Evolutionary conservation across 1,140 invertebrate species (phyloP), one percentile per base, ranked within the genome.

Genomic region (Tigriopus japonicus): DNA sequence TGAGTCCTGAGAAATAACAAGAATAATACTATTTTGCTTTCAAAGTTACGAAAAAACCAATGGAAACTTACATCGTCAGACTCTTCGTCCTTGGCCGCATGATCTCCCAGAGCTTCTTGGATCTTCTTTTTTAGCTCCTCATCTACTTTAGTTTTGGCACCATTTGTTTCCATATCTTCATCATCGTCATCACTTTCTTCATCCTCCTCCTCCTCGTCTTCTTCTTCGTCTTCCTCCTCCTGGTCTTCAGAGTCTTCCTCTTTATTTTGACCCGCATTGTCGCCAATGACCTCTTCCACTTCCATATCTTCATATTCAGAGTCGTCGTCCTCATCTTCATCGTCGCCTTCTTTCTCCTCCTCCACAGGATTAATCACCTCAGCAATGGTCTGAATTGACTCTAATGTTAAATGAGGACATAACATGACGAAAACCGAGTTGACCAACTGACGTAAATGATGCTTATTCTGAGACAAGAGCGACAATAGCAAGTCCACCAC

Each of bases 401-500:
- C 70, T 7, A 77, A 68, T 7, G 79, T 86, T 23, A 87, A 71
- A 69, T 80, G 77, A 41, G 79, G 75, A 69, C 81, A 82, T 42
- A 87, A 72, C 62, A 84, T 76, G 49, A 80, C 77, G 68, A 87
- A 86, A 0, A 86, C 81, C 64, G 75, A 79, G 63, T 76, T 76
- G 6, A 85, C 79, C 21, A 86, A 71, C 49, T 76, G 79, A 13
- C 84, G 71, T 9, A 85, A 71, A 21, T 84, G 74, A 69, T 80
- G 78, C 28, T 78, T 80, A 63, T 81, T 81, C 62, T 78, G 75
- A 1, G 83, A 85, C 10, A 85, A 70, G 35, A 85, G 74, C 40
- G 81, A 84, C 17, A 87, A 67, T 41, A 87, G 72, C 17, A 87
- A 72, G 74, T 87, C 85, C 13, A 83, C 76, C 49, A 86, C 75